These are phyloP conservation scores for Petroica traversi DNA, from an alignment of 2,113 vertebrate species.

Conservation along the genomic window DNA sequence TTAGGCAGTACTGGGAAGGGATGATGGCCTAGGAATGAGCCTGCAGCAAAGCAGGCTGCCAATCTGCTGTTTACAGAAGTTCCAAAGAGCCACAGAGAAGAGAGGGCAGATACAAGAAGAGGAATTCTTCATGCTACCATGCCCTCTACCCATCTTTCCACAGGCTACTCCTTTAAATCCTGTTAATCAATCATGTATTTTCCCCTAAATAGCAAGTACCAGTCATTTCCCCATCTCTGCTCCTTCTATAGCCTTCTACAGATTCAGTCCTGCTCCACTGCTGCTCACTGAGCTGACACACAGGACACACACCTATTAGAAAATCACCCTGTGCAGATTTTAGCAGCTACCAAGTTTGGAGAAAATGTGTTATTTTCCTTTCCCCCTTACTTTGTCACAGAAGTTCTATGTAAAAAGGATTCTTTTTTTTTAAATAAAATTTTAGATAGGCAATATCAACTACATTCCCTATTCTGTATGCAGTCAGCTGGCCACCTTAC, in stretches of 20 bases:
- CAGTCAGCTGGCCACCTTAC: neutral
- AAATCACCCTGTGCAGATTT: neutral
- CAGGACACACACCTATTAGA: neutral
- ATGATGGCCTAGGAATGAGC: fast-evolving
- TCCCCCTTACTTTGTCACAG: neutral
- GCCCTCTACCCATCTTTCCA: neutral
- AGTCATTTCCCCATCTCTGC: neutral
- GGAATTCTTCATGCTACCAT: neutral
- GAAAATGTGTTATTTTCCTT: neutral
- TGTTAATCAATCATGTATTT: neutral
- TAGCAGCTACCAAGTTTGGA: neutral
- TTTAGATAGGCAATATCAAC: neutral
- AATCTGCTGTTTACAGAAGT: neutral
- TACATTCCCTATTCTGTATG: neutral
- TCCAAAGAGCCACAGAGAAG: neutral
- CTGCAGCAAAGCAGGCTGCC: neutral
- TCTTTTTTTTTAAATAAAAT: neutral
- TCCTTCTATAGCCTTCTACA: neutral
- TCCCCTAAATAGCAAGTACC: neutral
- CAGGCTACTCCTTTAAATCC: neutral
- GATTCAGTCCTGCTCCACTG: too few relatives aligned
- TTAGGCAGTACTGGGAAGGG: neutral
- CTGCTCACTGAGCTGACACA: too few relatives aligned
- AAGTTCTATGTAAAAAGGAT: neutral
- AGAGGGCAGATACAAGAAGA: neutral